A percentile compares a stretch with the other conserved stretches of the same genome.
Evolutionary conservation across 92 coral and sea anemone species (phyloP).

Genomic region (Zoanthus gigantus): DNA sequence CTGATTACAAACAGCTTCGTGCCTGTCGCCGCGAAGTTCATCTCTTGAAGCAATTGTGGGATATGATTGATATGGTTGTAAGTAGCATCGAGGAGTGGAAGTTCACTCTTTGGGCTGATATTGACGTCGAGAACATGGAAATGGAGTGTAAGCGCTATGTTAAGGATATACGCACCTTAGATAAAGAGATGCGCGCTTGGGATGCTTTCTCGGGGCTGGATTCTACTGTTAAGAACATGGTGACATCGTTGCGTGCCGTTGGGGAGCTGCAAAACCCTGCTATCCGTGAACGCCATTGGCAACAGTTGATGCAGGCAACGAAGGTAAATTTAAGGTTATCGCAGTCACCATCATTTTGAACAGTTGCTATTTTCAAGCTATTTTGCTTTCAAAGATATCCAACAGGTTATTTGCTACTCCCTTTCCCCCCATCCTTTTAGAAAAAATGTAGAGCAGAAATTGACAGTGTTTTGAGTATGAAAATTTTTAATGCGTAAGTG

Average conservation of each 20-base stretch:
- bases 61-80: conserved; percentile 92
- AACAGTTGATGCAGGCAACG: conserved; percentile 99
- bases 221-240: conserved; percentile 99
- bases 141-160: conserved; percentile 99
- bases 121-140: conserved; percentile 97
- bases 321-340: conserved; percentile 64
- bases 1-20: conserved; percentile 99
- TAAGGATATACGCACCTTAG: conserved; percentile 93
- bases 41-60: conserved; percentile 96
- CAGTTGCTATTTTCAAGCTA: too few relatives aligned
- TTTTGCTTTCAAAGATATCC: too few relatives aligned
- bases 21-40: conserved; percentile 97
- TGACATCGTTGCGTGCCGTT: conserved; percentile 97
- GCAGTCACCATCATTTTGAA: not conserved
- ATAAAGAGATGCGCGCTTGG: conserved; percentile 99
- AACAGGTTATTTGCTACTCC: too few relatives aligned
- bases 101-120: conserved; percentile 94
- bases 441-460: too few relatives aligned
- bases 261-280: conserved; percentile 99
- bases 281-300: conserved; percentile 99
- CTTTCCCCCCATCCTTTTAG: too few relatives aligned
- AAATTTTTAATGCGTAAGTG: too few relatives aligned
- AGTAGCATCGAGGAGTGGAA: conserved; percentile 99
- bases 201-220: conserved; percentile 97
- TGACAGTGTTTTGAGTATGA: too few relatives aligned